Evolutionary conservation across 1,140 invertebrate species (phyloP).

Genomic region (Globodera ellingtonae): DNA sequence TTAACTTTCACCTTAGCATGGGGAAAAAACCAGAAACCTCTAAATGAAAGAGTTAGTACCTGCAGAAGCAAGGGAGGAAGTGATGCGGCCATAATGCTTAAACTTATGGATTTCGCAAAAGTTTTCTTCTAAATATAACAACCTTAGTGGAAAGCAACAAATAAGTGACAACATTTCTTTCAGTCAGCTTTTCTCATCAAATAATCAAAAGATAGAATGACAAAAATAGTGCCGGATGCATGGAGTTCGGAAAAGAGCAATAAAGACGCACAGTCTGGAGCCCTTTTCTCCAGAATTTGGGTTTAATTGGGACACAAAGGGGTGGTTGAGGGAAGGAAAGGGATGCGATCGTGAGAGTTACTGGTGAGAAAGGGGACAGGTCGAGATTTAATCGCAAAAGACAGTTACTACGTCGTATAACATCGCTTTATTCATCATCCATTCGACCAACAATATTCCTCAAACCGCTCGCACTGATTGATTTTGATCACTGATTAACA

Average conservation of each 20-base stretch:
- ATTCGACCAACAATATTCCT: neutral
- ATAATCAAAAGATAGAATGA: constrained; percentile 1
- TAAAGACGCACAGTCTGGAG: too few relatives aligned
- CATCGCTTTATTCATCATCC: neutral
- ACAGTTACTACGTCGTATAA: too few relatives aligned
- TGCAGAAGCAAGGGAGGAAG: constrained; percentile 17
- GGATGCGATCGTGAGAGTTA: too few relatives aligned
- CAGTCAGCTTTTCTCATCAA: neutral
- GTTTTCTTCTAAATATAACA: neutral
- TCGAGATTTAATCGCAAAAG: too few relatives aligned
- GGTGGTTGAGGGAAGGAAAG: too few relatives aligned
- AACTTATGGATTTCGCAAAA: neutral
- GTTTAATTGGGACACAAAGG: too few relatives aligned
- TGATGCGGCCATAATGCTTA: constrained; percentile 7
- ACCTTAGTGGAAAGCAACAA: neutral
- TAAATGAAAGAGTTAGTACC: neutral
- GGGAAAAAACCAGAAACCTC: too few relatives aligned
- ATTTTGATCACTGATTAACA: constrained; percentile 7
- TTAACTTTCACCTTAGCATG: neutral
- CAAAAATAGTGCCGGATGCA: neutral
- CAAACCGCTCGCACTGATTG: too few relatives aligned
- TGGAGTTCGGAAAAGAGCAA: neutral
- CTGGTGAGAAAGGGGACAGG: too few relatives aligned
- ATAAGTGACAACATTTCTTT: neutral
- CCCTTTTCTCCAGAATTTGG: too few relatives aligned